phyloP scores from a whole-genome alignment of 2,888 invertebrate genomes.

The Sarcophaga variegata region DNA sequence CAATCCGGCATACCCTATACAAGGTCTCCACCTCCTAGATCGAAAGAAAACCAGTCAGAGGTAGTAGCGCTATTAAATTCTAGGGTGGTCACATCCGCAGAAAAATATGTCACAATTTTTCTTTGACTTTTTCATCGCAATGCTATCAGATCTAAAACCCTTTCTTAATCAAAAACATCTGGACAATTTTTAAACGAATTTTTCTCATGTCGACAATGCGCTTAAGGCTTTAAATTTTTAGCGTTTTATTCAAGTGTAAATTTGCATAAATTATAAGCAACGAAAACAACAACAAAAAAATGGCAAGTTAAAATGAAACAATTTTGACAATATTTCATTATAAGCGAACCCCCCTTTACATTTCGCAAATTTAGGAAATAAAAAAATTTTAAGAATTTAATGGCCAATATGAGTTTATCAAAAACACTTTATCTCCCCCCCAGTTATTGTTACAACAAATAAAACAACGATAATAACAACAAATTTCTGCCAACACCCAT shows the following conservation, averaged over 20 bases:
- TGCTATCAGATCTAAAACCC: background rate
- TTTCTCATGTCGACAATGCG: background rate
- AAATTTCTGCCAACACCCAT: conserved; percentile 29
- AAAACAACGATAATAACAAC: conserved; percentile 2
- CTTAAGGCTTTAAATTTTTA: background rate
- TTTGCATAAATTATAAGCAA: background rate
- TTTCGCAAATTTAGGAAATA: too few relatives aligned
- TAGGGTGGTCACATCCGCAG: too few relatives aligned
- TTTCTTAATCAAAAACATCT: background rate
- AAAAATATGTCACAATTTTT: too few relatives aligned
- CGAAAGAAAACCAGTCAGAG: too few relatives aligned
- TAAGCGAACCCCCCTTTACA: too few relatives aligned
- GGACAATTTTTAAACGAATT: background rate
- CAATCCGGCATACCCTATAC: too few relatives aligned
- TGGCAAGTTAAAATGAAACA: background rate
- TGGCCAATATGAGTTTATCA: conserved; percentile 28
- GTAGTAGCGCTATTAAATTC: too few relatives aligned
- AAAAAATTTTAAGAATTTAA: conserved; percentile 14
- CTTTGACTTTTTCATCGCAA: too few relatives aligned
- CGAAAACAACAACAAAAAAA: background rate
- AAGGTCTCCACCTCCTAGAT: too few relatives aligned
- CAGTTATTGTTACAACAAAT: background rate
- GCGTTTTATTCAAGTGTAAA: background rate
- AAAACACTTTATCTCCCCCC: conserved; percentile 48
- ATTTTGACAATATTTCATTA: too few relatives aligned